These are phyloP conservation scores for Helostoma temminkii DNA, from an alignment of 2,797 vertebrate genomes.

Conservation along the genomic window DNA sequence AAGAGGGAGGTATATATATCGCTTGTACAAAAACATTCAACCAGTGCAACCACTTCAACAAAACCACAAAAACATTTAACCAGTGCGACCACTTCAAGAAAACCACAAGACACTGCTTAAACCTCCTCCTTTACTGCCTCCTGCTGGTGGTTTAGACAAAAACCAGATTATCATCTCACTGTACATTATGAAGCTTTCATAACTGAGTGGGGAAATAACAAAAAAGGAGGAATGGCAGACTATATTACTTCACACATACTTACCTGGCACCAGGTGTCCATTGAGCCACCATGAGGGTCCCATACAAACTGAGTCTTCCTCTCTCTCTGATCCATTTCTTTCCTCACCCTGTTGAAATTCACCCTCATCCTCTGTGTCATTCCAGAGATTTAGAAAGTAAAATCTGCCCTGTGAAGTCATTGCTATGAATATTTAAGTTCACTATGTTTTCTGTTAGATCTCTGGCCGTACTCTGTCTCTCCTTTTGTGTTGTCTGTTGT, in stretches of 20 bases:
- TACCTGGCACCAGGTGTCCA: constrained; percentile 56
- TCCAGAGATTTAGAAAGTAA: constrained; percentile 77
- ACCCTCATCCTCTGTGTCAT: constrained; percentile 39
- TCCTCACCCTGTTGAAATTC: constrained; percentile 20
- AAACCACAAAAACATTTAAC: constrained; percentile 1
- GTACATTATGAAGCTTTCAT: background rate
- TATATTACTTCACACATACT: constrained; percentile 23
- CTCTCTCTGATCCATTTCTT: constrained; percentile 15
- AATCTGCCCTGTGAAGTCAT: constrained; percentile 70
- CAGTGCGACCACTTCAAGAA: background rate
- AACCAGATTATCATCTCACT: too few species aligned
- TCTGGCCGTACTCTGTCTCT: background rate
- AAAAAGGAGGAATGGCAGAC: background rate
- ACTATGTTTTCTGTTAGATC: background rate
- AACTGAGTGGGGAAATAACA: background rate
- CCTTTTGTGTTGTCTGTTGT: constrained; percentile 35
- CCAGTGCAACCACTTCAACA: background rate
- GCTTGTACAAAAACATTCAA: background rate
- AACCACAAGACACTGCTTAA: constrained; percentile 2
- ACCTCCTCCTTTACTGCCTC: constrained; percentile 39
- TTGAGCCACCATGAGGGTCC: constrained; percentile 26
- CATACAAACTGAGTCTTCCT: constrained; percentile 30
- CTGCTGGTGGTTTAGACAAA: constrained; percentile 30
- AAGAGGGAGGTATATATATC: too few species aligned
- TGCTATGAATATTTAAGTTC: constrained; percentile 1